Base-by-base conservation (phyloP, 2,888 invertebrate species). In the Xestoiulus laeticollis region DNA sequence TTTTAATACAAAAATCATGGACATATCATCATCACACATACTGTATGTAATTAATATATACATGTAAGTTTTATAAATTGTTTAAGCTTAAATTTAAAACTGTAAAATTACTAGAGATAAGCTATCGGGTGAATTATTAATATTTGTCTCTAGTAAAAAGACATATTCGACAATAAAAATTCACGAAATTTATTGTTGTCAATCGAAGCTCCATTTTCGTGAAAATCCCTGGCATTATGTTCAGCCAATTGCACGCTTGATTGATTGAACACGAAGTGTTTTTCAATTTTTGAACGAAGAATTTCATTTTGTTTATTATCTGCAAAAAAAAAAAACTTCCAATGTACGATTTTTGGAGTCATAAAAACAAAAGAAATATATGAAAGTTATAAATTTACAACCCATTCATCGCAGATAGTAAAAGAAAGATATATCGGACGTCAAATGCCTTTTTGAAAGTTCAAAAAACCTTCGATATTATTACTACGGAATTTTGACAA, bases 341-440 rank as follows among this genome's bases (percentile, higher is more conserved):
- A 68, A 68, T 26, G 68, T n/a, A 22, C n/a, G 22, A n/a, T 68
- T 22, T 26, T 68, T 14, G 8, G 26, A 68, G 68, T 68, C 68
- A 68, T 68, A 26, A 68, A 68, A 68, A 68, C 68, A 68, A 68
- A 38, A 68, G 68, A 68, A 22, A 68, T 68, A 68, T 68, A 68
- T 26, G 68, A 26, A 22, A 68, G 68, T 22, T 68, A 68, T 22
- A 68, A 68, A 68, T 68, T 68, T 68, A 68, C 68, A 68, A 68
- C 68, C 22, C 68, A 68, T 68, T 68, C 68, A 68, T 68, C 68
- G 68, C 68, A 68, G 68, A 68, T 68, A 68, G 22, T 68, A 68
- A 68, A 59, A 59, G n/a, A 59, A 68, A 68, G 68, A 22, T 68
- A 26, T 68, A 68, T 68, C 68, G 68, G 22, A 22, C 68, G 68